Conservation (phyloP, 2,113 vertebrate species). For the Microtus ochrogaster region DNA sequence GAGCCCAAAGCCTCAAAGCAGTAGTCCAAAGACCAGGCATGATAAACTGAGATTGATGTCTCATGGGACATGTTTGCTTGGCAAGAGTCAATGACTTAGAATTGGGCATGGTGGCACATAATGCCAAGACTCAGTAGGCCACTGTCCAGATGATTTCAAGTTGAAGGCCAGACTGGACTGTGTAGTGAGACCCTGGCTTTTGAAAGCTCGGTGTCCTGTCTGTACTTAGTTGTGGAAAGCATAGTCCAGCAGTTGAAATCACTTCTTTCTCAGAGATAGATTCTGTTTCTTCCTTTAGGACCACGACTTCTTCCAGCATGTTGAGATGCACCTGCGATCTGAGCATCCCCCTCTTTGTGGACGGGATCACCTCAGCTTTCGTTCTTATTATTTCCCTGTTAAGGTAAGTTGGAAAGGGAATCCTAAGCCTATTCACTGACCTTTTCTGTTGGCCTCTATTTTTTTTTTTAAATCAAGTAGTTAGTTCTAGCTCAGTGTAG, state of each 20-base stretch:
- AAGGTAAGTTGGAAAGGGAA: slow-evolving; percentile 88
- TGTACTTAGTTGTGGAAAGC: neutral
- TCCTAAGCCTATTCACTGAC: neutral
- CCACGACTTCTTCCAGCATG: slow-evolving; percentile 99
- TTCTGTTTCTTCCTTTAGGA: slow-evolving; percentile 87
- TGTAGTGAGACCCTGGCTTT: neutral
- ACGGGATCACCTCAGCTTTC: slow-evolving; percentile 98
- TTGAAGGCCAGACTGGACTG: neutral
- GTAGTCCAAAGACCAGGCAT: neutral
- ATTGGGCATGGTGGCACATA: neutral
- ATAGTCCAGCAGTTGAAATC: neutral
- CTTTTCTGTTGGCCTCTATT: neutral
- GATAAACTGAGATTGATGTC: neutral
- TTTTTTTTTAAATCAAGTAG: neutral
- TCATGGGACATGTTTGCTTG: neutral
- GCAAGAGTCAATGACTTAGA: neutral
- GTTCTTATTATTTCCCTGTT: slow-evolving; percentile 98
- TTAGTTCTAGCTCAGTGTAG: neutral
- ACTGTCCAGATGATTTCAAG: neutral
- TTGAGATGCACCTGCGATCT: slow-evolving; percentile 98
- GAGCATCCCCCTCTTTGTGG: slow-evolving; percentile 98
- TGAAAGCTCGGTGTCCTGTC: neutral
- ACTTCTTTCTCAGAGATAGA: slow-evolving; percentile 10
- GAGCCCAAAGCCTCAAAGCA: neutral
- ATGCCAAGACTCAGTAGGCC: neutral